Evolutionary conservation across 2,113 vertebrate species (phyloP).

Genomic region (Phalacrocorax brasilianus): DNA sequence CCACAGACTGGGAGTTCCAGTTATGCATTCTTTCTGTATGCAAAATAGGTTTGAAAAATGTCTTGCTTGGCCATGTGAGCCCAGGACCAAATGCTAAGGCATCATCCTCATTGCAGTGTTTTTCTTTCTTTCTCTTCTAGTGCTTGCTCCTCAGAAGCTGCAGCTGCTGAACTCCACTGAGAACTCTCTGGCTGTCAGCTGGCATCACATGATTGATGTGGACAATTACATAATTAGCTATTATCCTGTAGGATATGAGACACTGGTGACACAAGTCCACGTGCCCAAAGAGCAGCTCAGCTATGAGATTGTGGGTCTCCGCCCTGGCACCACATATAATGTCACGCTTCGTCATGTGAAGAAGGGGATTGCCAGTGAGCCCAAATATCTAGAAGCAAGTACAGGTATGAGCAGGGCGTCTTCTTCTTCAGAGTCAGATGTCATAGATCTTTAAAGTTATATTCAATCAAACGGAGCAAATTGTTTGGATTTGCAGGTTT

Average conservation of each 20-base stretch:
- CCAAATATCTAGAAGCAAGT: slow-evolving; percentile 76
- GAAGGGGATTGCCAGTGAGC: slow-evolving; percentile 76
- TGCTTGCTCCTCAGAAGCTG: slow-evolving; percentile 77
- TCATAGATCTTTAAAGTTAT: background rate
- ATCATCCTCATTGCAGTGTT: background rate
- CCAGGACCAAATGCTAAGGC: background rate
- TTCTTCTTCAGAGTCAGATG: slow-evolving; percentile 3
- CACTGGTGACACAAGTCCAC: slow-evolving; percentile 56
- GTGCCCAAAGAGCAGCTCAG: slow-evolving; percentile 78
- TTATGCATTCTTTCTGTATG: background rate
- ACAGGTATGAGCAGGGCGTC: slow-evolving; percentile 71
- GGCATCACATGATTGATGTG: slow-evolving; percentile 76
- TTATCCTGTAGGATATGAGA: slow-evolving; percentile 73
- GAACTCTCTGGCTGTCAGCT: slow-evolving; percentile 80
- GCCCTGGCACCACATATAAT: slow-evolving; percentile 78
- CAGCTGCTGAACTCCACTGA: slow-evolving; percentile 78
- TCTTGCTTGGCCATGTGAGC: background rate
- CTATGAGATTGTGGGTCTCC: slow-evolving; percentile 77
- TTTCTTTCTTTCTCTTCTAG: slow-evolving; percentile 45
- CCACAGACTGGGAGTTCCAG: background rate
- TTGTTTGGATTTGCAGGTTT: background rate
- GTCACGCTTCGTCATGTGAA: slow-evolving; percentile 77
- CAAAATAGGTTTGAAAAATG: background rate
- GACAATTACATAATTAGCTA: slow-evolving; percentile 84
- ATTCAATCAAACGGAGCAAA: background rate